phyloP scores from a whole-genome alignment of 1,140 invertebrate species.

The Triops longicaudatus region DNA sequence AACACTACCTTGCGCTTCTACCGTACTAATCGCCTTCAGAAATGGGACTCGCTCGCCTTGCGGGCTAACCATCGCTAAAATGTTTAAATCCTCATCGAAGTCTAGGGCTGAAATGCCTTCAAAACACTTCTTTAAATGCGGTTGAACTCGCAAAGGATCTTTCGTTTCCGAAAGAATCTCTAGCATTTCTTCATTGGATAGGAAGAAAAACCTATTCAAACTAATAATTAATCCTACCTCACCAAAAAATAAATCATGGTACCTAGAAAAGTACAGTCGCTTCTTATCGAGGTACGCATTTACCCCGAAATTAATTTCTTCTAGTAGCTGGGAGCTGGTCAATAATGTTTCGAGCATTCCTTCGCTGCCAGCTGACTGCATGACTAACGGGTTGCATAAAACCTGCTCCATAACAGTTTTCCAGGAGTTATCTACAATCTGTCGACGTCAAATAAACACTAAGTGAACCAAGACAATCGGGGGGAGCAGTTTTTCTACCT shows the following conservation, averaged over 20 bases:
- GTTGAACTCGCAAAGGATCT: constrained; percentile 76
- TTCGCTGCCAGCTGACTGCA: constrained; percentile 58
- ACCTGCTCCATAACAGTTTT: constrained; percentile 67
- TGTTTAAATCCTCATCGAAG: constrained; percentile 68
- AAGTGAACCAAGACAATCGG: background rate
- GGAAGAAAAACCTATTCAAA: constrained; percentile 76
- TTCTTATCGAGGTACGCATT: constrained; percentile 87
- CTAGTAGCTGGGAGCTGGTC: constrained; percentile 62
- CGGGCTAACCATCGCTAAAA: constrained; percentile 73
- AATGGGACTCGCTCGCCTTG: constrained; percentile 72
- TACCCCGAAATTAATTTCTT: constrained; percentile 75
- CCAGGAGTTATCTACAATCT: constrained; percentile 67
- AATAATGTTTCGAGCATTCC: constrained; percentile 66
- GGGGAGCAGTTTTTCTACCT: constrained; percentile 30
- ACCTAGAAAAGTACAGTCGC: constrained; percentile 72
- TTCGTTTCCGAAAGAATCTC: constrained; percentile 90
- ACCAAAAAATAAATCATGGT: constrained; percentile 37
- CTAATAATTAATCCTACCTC: background rate
- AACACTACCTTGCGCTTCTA: constrained; percentile 72
- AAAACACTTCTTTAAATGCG: constrained; percentile 87
- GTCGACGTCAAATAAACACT: constrained; percentile 22
- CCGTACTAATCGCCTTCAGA: constrained; percentile 59
- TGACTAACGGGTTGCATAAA: constrained; percentile 59
- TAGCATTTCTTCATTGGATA: constrained; percentile 91
- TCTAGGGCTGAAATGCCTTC: constrained; percentile 62